Conservation (phyloP, 2,797 vertebrate genomes). For the Phoebastria nigripes region DNA sequence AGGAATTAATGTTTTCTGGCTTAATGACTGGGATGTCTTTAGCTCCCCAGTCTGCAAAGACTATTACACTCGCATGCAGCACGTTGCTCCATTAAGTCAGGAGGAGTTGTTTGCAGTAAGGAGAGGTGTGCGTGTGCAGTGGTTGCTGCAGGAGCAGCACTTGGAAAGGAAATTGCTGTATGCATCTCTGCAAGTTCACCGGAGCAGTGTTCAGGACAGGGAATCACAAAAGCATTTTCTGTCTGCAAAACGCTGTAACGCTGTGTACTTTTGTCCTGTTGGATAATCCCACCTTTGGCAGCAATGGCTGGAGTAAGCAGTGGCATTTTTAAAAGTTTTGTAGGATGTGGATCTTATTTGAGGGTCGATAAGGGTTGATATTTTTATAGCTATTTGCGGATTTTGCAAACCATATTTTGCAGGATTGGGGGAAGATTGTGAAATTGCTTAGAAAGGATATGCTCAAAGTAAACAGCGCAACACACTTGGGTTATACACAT, state of each 20-base stretch:
- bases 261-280: neutral
- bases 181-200: neutral
- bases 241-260: neutral
- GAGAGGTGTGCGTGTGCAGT: neutral
- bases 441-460: neutral
- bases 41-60: neutral
- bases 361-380: neutral
- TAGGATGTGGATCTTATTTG: neutral
- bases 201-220: neutral
- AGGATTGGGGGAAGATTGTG: neutral
- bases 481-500: neutral
- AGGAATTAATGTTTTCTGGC: neutral
- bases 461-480: neutral
- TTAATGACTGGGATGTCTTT: neutral
- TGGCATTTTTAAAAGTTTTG: neutral
- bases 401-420: neutral
- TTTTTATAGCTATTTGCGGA: neutral
- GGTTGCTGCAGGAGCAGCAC: neutral
- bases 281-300: neutral
- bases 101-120: neutral
- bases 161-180: neutral
- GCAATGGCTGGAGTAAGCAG: neutral
- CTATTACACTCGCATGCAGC: accelerated
- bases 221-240: neutral
- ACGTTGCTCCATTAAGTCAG: neutral